These are phyloP conservation scores for Serrognathus titanus DNA, from an alignment of 2,888 invertebrate species.

Conservation along the genomic window DNA sequence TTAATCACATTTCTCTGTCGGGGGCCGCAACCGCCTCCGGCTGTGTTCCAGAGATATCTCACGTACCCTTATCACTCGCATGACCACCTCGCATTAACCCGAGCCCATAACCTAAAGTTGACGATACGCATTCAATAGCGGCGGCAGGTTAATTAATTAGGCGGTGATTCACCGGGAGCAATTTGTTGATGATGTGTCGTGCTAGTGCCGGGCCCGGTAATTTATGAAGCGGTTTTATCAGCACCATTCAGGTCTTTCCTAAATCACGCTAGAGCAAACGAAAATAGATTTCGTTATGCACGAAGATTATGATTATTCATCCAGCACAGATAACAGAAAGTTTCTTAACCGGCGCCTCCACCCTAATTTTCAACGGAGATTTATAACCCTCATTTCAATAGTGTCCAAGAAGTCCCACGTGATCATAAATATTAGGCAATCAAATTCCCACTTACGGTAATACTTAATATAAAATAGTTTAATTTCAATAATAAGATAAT, in stretches of 20 bases:
- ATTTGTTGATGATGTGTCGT: background rate
- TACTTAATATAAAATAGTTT: too few species aligned
- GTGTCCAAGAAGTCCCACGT: too few species aligned
- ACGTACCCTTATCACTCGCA: conserved; percentile 19
- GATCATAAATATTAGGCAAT: too few species aligned
- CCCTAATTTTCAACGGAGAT: too few species aligned
- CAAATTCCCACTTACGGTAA: too few species aligned
- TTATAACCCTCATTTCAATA: too few species aligned
- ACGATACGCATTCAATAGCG: conserved; percentile 1
- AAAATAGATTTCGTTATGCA: too few species aligned
- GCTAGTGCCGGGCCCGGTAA: background rate
- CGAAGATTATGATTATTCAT: too few species aligned
- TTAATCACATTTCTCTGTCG: conserved; percentile 20
- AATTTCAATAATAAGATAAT: too few species aligned
- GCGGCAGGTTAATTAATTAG: conserved; percentile 4
- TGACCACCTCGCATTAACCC: conserved; percentile 18
- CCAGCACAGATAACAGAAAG: too few species aligned
- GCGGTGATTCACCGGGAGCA: conserved; percentile 1
- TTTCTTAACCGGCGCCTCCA: too few species aligned
- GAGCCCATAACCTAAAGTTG: conserved; percentile 9
- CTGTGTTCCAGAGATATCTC: conserved; percentile 20
- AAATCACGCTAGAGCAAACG: background rate
- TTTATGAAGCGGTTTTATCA: background rate
- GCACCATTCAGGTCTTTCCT: background rate
- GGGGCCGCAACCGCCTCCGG: conserved; percentile 14